A percentile compares a stretch with the other conserved stretches of the same genome.
phyloP scores from a whole-genome alignment of 2,888 invertebrate species.

The Creontiades dilutus region DNA sequence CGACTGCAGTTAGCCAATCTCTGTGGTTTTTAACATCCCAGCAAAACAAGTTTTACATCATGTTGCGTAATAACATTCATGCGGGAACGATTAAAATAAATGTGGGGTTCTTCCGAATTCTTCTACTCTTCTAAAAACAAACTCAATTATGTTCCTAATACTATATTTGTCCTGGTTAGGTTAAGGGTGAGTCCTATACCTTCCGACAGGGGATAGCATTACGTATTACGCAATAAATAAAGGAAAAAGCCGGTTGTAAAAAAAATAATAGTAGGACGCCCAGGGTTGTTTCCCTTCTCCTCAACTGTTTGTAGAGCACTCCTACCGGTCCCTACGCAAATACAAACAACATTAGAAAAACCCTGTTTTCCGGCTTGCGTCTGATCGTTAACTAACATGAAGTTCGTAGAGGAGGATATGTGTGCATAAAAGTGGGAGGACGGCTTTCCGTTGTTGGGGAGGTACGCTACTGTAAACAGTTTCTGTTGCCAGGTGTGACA shows the following conservation, averaged over 20 bases:
- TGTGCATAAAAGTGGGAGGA: background rate
- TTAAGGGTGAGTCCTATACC: background rate
- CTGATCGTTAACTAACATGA: conserved; percentile 35
- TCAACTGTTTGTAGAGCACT: conserved; percentile 17
- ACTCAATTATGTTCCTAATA: no score
- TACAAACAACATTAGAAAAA: conserved; percentile 39
- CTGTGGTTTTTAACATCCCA: no score
- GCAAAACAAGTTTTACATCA: no score
- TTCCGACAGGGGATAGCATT: background rate
- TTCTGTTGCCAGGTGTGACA: conserved; percentile 34
- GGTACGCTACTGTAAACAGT: conserved; percentile 8
- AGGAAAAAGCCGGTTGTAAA: background rate
- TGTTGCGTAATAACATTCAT: no score
- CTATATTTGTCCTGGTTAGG: background rate
- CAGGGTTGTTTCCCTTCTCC: background rate
- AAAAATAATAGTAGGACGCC: conserved; percentile 7
- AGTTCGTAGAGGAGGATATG: conserved; percentile 3
- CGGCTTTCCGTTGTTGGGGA: background rate
- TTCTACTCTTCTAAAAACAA: no score
- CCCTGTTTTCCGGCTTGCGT: conserved; percentile 19
- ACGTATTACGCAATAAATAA: background rate
- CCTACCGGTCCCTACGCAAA: conserved; percentile 1
- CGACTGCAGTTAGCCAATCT: no score
- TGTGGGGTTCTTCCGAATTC: no score
- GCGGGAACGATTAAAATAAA: no score